Evolutionary conservation across 2,113 vertebrate genomes (phyloP).

Genomic region (Cynopterus brachyotis): DNA sequence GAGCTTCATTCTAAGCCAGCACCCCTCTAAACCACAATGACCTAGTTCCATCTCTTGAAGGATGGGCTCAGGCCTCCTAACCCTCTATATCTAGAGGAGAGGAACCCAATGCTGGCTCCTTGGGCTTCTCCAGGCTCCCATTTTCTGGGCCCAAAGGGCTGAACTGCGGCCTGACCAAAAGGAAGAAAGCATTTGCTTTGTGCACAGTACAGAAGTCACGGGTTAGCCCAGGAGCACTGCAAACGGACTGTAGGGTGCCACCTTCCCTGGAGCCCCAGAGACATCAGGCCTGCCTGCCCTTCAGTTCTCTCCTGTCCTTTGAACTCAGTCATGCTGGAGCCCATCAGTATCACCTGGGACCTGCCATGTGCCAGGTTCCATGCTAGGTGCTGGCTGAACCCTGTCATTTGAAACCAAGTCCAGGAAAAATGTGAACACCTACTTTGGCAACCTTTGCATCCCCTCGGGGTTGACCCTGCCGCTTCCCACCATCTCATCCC

Average conservation of each 20-base stretch:
- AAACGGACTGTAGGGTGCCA: background rate
- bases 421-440: slow-evolving; percentile 2
- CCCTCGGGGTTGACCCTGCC: background rate
- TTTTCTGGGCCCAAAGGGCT: background rate
- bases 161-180: background rate
- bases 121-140: background rate
- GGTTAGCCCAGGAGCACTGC: background rate
- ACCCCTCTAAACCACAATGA: background rate
- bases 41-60: background rate
- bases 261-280: background rate
- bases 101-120: background rate
- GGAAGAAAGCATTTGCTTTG: background rate
- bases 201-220: background rate
- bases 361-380: background rate
- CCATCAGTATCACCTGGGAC: background rate
- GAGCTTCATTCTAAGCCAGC: background rate
- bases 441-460: background rate
- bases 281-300: background rate
- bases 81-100: background rate
- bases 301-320: background rate
- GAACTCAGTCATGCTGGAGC: background rate
- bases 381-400: background rate
- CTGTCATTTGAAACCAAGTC: slow-evolving; percentile 34
- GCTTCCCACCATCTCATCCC: background rate
- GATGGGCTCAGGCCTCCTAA: background rate